phyloP scores from a whole-genome alignment of 2,888 invertebrate genomes.

The Coecobrya sp. region DNA sequence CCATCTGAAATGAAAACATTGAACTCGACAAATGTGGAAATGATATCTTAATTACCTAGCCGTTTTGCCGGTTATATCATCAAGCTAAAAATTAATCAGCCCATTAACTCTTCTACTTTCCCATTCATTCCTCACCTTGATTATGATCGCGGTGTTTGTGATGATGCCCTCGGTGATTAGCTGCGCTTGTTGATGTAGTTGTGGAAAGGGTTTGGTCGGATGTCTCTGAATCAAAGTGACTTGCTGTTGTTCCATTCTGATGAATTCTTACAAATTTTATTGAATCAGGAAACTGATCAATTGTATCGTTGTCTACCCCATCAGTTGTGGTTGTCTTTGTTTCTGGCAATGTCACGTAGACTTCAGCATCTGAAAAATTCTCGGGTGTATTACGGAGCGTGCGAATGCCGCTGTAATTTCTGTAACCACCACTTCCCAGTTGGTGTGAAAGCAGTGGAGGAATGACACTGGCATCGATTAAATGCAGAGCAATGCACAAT shows the following conservation, averaged over 20 bases:
- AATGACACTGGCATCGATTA: constrained; percentile 71
- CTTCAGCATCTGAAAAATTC: constrained; percentile 23
- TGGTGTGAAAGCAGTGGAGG: constrained; percentile 55
- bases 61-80: neutral
- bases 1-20: constrained; percentile 12
- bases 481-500: constrained; percentile 63
- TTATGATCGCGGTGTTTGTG: neutral
- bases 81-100: neutral
- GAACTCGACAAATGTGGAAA: neutral
- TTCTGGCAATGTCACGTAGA: constrained; percentile 46
- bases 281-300: neutral
- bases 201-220: neutral
- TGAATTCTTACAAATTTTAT: constrained; percentile 40
- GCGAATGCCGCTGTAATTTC: neutral
- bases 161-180: constrained; percentile 21
- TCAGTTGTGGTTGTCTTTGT: neutral
- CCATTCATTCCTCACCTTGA: neutral
- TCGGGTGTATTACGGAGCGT: neutral
- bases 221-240: neutral
- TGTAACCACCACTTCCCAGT: constrained; percentile 30
- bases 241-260: constrained; percentile 24
- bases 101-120: neutral
- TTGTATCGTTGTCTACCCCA: neutral
- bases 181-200: neutral
- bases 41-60: too few relatives aligned